These are phyloP conservation scores for Druceiella hillmani DNA, from an alignment of 2,888 invertebrate species.

Conservation along the genomic window DNA sequence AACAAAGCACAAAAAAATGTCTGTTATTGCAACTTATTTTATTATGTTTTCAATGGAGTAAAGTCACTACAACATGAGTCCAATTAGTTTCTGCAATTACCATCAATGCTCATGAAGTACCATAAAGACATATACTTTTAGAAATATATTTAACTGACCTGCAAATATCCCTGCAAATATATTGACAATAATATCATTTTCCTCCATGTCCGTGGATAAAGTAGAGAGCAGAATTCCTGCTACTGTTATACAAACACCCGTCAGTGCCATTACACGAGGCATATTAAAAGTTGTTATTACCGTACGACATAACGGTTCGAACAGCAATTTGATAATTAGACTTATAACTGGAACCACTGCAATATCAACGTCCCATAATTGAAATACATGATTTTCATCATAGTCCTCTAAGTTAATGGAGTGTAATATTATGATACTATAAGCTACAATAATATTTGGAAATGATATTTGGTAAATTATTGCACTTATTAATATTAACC, in stretches of 20 bases:
- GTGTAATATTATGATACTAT: conserved; percentile 51
- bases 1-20: too few relatives aligned
- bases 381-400: conserved; percentile 33
- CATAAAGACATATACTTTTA: too few relatives aligned
- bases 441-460: conserved; percentile 49
- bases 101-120: too few relatives aligned
- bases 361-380: conserved; percentile 55
- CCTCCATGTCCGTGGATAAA: conserved; percentile 42
- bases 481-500: conserved; percentile 56
- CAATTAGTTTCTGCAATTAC: too few relatives aligned
- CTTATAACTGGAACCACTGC: conserved; percentile 56
- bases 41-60: too few relatives aligned
- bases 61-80: too few relatives aligned
- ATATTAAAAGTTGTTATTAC: conserved; percentile 53
- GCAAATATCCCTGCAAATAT: conserved; percentile 48
- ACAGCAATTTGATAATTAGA: conserved; percentile 50
- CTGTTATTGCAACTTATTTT: too few relatives aligned
- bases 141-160: conserved; percentile 44
- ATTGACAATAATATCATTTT: conserved; percentile 44
- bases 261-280: conserved; percentile 52
- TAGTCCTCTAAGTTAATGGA: conserved; percentile 44
- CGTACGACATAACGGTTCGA: conserved; percentile 56
- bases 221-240: conserved; percentile 52
- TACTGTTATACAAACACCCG: conserved; percentile 53
- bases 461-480: conserved; percentile 57